Percentiles rank a stretch among this genome's conserved stretches.
Conservation (phyloP, 2,888 invertebrate species). For the Heliconius cydno region DNA sequence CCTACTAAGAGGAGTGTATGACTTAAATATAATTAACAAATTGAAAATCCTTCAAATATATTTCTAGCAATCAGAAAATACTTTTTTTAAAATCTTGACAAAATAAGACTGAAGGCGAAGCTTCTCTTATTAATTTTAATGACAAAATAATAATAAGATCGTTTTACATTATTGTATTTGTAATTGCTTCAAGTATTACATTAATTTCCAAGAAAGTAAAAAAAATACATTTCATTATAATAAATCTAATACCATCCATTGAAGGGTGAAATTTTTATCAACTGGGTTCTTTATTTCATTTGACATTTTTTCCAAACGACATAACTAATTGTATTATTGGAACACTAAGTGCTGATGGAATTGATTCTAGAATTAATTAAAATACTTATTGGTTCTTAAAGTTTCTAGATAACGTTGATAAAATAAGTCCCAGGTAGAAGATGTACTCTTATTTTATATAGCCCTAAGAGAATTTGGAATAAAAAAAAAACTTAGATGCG, state of each 20-base stretch:
- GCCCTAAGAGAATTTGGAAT: background rate
- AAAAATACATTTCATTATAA: background rate
- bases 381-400: background rate
- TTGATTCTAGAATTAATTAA: background rate
- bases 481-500: background rate
- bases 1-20: too few species aligned
- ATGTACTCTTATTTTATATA: background rate
- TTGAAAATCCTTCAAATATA: background rate
- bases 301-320: background rate
- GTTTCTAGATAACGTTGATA: background rate
- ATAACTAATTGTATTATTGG: background rate
- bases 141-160: background rate
- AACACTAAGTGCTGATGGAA: background rate
- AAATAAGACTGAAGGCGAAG: background rate
- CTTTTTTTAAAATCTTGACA: background rate
- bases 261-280: constrained; percentile 11
- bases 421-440: background rate
- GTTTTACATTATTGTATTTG: background rate
- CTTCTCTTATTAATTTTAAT: background rate
- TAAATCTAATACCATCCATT: background rate
- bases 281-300: background rate
- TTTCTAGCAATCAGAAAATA: background rate
- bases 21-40: too few species aligned
- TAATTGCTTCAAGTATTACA: background rate
- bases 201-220: background rate